Evolutionary conservation across 2,797 vertebrate species (phyloP).

Genomic region (Lacerta bilineata): DNA sequence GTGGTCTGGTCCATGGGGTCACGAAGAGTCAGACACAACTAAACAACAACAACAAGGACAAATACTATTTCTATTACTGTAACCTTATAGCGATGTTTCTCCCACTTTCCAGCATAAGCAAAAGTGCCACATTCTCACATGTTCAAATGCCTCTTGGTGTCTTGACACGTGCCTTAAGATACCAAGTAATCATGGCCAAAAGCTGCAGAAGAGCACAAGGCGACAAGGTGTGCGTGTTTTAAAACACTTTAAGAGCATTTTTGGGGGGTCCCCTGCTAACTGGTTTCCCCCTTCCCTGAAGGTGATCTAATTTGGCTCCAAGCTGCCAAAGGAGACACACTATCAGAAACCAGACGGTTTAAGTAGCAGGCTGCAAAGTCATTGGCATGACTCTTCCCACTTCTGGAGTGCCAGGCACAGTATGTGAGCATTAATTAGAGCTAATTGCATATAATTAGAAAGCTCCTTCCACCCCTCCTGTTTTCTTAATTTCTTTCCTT

Average conservation of each 20-base stretch:
- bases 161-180: background rate
- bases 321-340: conserved; percentile 14
- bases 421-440: conserved; percentile 63
- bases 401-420: conserved; percentile 39
- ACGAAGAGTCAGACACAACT: no score
- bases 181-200: background rate
- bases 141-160: background rate
- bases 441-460: conserved; percentile 66
- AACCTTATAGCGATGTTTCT: background rate
- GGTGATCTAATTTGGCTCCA: conserved; percentile 35
- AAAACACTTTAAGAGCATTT: background rate
- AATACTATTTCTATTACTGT: background rate
- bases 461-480: background rate
- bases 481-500: conserved; percentile 64
- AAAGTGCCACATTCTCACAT: background rate
- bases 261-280: no score
- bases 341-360: conserved; percentile 34
- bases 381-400: conserved; percentile 3
- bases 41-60: background rate
- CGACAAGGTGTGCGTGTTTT: background rate
- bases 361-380: conserved; percentile 43
- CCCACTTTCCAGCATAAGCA: background rate
- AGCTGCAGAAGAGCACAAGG: background rate
- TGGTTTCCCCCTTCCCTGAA: conserved; percentile 22
- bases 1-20: no score